Base-by-base conservation (phyloP, 2,797 vertebrate species). In the Chaenodraco wilsoni region DNA sequence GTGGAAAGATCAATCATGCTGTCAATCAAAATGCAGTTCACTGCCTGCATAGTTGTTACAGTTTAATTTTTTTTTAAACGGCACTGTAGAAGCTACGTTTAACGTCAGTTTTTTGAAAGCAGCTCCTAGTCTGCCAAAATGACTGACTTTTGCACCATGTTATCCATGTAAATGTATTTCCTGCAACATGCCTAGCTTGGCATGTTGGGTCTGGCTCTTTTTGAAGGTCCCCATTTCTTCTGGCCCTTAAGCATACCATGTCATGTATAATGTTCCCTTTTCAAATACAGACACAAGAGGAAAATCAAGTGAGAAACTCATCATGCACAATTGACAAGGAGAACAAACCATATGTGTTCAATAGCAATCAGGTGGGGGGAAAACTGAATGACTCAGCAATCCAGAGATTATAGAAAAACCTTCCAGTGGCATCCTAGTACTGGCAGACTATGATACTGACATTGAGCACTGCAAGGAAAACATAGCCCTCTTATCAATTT, bases 371-470 rank as follows among this genome's bases (percentile, higher is more conserved):
- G 13, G 21, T 60, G n/a, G 23, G 4, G 45, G 59, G 62, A 60
- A 44, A 27, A 64, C 17, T 41, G 62, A 74, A 68, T 84, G 86
- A 80, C 61, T 78, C 72, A 76, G 65, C 71, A 76, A 59, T 54
- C 54, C 45, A 57, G 31, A 60, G 55, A 11, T 27, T 1, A 27
- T 11, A n/a, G 27, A 59, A 15, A 69, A 56, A 31, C 37, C 68
- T 3, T 69, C 37, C 51, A 43, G 17, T 37, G 45, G 31, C 10
- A 43, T 15, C 43, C 12, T 33, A 31, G 59, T 13, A 56, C 52
- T 27, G 41, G 51, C 5, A n/a, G 33, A n/a, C 67, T 60, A 49
- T 56, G 41, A 71, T 15, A 63, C 41, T 37, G 54, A 65, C 15
- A 40, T 5, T 13, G 31, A 63, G 43, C 21, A 2, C 44, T 68